Evolutionary conservation across 2,113 vertebrate species (phyloP).

Genomic region (Myrmophylax atrothorax): DNA sequence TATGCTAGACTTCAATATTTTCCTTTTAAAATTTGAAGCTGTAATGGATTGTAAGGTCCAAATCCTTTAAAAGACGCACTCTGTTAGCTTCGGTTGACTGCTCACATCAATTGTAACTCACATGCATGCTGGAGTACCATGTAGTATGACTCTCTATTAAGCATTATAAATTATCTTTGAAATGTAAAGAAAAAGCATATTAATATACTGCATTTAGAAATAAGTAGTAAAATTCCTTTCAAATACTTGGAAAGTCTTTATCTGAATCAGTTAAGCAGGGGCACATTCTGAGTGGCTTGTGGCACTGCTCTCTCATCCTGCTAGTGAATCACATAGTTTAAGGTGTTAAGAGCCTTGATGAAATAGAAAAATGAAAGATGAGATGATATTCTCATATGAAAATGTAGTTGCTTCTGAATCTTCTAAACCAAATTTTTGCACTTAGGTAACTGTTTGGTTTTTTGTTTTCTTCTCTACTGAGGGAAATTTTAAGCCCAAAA

Average conservation of each 20-base stretch:
- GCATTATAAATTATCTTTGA: background rate
- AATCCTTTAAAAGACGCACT: background rate
- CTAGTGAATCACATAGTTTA: background rate
- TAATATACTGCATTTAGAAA: background rate
- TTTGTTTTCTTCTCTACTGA: background rate
- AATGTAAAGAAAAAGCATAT: background rate
- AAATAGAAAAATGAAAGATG: background rate
- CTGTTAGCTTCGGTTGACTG: conserved; percentile 29
- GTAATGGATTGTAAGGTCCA: background rate
- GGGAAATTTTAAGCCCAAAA: background rate
- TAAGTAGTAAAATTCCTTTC: background rate
- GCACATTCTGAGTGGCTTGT: background rate
- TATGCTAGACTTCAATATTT: background rate
- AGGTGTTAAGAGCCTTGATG: background rate
- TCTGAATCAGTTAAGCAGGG: background rate
- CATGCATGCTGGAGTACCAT: background rate
- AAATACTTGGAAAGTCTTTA: background rate
- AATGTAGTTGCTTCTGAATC: background rate
- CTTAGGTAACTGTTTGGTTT: background rate
- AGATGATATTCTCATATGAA: background rate
- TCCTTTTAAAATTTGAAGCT: background rate
- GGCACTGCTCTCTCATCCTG: background rate
- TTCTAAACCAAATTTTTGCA: background rate
- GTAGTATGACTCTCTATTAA: background rate
- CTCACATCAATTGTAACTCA: background rate